Base-by-base conservation (phyloP, 2,797 vertebrate genomes). In the Oryzias sinensis region DNA sequence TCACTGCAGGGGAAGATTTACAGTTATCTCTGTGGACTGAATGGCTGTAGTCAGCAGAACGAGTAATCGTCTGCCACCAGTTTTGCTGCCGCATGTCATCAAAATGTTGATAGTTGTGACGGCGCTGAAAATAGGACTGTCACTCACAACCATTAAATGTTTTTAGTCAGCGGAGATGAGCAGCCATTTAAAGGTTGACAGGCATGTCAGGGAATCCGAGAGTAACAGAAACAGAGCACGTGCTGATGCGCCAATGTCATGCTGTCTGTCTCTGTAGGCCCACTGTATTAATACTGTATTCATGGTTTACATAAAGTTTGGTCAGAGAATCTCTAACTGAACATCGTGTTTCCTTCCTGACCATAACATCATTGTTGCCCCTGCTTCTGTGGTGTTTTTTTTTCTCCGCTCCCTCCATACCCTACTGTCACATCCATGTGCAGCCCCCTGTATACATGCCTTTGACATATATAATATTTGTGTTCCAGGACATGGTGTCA, bases 141-240 rank as follows among this genome's bases (percentile, higher is more conserved):
- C 78, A 59, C 55, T 77, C 76, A 22, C 14, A 41, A 14, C 58
- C 49, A 49, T 67, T 62, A 53, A 68, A 55, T 43, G 51, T 57
- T 53, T 63, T 61, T 44, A 43, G 53, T 72, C 61, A 57, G 59
- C 50, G 9, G 16, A 67, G 62, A 82, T 69, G 65, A 72, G 65
- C 56, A 66, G 57, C 56, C 64, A 50, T 69, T 73, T 56, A 65
- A 59, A 53, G 16, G 46, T 70, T 68, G 65, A 46, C 67, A 46
- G 62, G 43, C 49, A 27, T 49, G 55, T 60, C 57, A 37, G 52
- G 2, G 18, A 44, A 24, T 76, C 49, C 33, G 15, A 67, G 43
- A 14, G 27, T 33, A 45, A 33, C 33, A n/a, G 43, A 14, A 40
- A 52, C 47, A 25, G 14, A 54, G 17, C 49, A 33, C 54, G 41